Conservation (phyloP, 2,888 invertebrate species). For the Harpagoxenus sublaevis region DNA sequence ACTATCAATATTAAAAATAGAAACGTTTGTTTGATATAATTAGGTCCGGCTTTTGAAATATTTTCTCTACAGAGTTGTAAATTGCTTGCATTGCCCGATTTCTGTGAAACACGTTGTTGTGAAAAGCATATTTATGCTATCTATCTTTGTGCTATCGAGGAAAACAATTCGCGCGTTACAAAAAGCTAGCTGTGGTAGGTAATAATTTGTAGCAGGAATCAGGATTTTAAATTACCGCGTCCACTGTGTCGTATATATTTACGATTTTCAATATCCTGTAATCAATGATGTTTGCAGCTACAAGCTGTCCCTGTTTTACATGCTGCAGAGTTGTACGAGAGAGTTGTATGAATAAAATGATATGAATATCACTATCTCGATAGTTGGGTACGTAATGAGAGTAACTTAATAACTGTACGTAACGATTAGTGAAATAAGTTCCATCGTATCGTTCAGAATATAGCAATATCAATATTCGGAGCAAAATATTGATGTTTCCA, state of each 20-base stretch:
- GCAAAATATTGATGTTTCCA: background rate
- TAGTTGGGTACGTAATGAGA: background rate
- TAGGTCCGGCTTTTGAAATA: background rate
- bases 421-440: constrained; percentile 16
- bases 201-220: background rate
- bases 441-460: background rate
- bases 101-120: background rate
- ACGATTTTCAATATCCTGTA: constrained; percentile 3
- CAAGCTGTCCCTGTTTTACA: background rate
- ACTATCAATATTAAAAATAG: background rate
- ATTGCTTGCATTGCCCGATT: background rate
- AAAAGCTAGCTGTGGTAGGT: background rate
- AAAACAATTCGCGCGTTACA: background rate
- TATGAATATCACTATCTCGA: background rate
- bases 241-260: background rate
- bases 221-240: background rate
- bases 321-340: background rate
- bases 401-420: background rate
- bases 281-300: background rate
- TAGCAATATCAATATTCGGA: background rate
- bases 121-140: background rate
- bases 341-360: background rate
- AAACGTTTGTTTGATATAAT: constrained; percentile 7
- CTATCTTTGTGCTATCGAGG: background rate
- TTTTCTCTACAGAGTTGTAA: background rate